Conservation (phyloP, 2,888 invertebrate species). For the Idaea straminata region DNA sequence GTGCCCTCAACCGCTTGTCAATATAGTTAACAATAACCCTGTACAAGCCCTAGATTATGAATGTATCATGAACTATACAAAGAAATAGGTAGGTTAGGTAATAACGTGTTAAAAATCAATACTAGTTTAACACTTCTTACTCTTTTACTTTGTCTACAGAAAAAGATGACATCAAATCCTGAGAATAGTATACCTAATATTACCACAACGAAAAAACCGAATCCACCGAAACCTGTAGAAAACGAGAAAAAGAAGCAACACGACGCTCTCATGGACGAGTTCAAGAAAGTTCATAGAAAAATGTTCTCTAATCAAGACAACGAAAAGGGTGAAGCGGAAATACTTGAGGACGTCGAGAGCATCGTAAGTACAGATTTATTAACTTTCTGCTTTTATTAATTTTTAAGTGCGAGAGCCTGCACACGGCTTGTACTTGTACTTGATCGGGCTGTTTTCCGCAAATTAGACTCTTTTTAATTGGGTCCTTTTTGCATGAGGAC, state of each 20-base stretch:
- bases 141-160: constrained; percentile 37
- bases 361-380: constrained; percentile 18
- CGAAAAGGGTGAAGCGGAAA: constrained; percentile 13
- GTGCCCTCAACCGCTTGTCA: no score
- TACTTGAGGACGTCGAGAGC: constrained; percentile 15
- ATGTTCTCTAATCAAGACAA: constrained; percentile 84
- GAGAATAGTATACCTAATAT: constrained; percentile 38
- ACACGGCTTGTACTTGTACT: not conserved
- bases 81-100: no score
- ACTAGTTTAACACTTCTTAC: not conserved
- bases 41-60: no score
- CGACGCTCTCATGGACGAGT: constrained; percentile 92
- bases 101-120: not conserved
- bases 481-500: no score
- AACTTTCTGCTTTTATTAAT: not conserved
- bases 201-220: constrained; percentile 53
- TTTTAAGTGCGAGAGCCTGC: not conserved
- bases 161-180: constrained; percentile 52
- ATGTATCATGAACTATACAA: no score
- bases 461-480: no score
- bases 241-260: constrained; percentile 85
- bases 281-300: constrained; percentile 91
- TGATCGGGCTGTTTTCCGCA: not conserved
- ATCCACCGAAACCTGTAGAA: constrained; percentile 67
- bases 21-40: no score